A percentile compares a stretch with the other conserved stretches of the same genome.
Conservation (phyloP, 2,113 vertebrate species). For the Proteles cristata region DNA sequence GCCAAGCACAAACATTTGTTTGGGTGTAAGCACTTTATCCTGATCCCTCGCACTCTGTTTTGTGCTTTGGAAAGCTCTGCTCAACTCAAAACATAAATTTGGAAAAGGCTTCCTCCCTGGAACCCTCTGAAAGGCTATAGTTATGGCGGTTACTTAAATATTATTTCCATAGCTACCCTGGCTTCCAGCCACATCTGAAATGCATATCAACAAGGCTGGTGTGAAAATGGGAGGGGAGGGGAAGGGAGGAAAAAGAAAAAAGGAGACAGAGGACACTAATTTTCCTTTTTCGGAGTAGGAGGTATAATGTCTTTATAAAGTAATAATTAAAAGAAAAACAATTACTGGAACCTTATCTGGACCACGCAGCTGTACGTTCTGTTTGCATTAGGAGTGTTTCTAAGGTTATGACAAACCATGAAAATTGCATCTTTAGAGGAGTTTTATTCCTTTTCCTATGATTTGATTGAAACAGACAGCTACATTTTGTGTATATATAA, state of each 20-base stretch:
- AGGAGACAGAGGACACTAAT: conserved; percentile 79
- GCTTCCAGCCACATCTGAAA: conserved; percentile 76
- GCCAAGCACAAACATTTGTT: conserved; percentile 70
- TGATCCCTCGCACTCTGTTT: conserved; percentile 64
- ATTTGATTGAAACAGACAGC: conserved; percentile 92
- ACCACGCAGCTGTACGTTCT: conserved; percentile 85
- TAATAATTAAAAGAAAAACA: conserved; percentile 90
- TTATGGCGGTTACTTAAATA: conserved; percentile 78
- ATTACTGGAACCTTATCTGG: conserved; percentile 87
- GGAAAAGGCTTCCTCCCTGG: conserved; percentile 68
- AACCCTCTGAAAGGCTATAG: conserved; percentile 76
- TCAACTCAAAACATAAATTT: conserved; percentile 76
- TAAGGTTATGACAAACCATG: conserved; percentile 89
- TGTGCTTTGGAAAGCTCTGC: conserved; percentile 67
- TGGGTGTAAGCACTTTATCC: conserved; percentile 63
- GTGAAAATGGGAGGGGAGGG: conserved; percentile 53
- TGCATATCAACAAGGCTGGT: conserved; percentile 71
- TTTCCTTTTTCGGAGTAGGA: conserved; percentile 83
- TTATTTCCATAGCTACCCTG: conserved; percentile 81
- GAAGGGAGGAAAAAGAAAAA: neutral
- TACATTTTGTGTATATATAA: conserved; percentile 93
- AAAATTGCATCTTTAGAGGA: conserved; percentile 90
- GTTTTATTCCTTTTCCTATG: conserved; percentile 89
- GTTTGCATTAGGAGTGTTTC: conserved; percentile 84
- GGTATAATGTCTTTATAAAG: conserved; percentile 89